These are phyloP conservation scores for Falcunculus frontatus DNA, from an alignment of 2,113 vertebrate species.

Conservation along the genomic window DNA sequence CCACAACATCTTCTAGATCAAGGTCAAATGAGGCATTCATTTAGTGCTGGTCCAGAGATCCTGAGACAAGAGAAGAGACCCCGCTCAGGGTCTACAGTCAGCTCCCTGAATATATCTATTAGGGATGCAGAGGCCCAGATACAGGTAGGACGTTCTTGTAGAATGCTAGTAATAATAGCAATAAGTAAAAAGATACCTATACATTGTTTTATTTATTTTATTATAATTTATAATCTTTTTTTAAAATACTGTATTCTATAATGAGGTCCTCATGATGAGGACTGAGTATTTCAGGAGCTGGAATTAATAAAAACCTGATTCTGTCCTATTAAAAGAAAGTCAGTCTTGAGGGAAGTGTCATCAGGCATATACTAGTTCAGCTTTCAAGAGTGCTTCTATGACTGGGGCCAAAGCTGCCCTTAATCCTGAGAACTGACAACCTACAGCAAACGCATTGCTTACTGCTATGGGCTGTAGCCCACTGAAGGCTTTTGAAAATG, in stretches of 20 bases:
- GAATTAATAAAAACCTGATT: background rate
- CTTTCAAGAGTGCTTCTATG: background rate
- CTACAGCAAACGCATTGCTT: background rate
- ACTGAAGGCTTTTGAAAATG: background rate
- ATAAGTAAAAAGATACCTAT: background rate
- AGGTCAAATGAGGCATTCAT: slow-evolving; percentile 88
- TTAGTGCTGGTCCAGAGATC: slow-evolving; percentile 91
- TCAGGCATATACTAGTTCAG: background rate
- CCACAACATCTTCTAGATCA: slow-evolving; percentile 91
- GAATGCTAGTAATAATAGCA: background rate
- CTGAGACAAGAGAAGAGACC: slow-evolving; percentile 89
- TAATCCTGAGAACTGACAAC: background rate
- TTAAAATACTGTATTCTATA: background rate
- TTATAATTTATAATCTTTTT: background rate
- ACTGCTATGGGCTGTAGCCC: background rate
- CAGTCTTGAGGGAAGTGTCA: background rate
- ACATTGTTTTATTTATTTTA: background rate
- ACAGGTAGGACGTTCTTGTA: slow-evolving; percentile 76
- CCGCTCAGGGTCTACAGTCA: slow-evolving; percentile 88
- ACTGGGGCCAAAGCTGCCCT: background rate
- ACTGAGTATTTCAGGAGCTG: background rate
- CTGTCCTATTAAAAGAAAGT: background rate
- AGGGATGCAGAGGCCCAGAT: slow-evolving; percentile 93
- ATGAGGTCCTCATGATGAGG: background rate
- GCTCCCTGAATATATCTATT: slow-evolving; percentile 84